Evolutionary conservation across 2,113 vertebrate genomes (phyloP), one percentile per base, ranked within the genome.

Genomic region (Romanogobio albipinnatus): DNA sequence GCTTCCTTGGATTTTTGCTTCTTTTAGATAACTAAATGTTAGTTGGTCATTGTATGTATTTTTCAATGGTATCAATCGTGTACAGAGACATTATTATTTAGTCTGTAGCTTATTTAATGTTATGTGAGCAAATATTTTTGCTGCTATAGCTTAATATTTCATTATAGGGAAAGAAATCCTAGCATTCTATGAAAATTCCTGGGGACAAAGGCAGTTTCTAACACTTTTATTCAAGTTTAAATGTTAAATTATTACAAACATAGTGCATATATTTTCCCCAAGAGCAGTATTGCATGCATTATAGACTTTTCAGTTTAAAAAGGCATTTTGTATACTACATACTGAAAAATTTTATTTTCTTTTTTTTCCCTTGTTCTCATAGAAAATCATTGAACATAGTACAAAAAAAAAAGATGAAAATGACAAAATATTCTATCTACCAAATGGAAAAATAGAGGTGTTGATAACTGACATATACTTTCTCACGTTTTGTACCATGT

Each of bases 151-250:
- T 39, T 39, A 39, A 39, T 39, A 11, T 47, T 39, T 39, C 39
- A 39, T 1, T 5, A 39, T 39, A 2, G 26, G 29, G 1, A 33
- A 39, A 19, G 4, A 39, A 70, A 39, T 36, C 64, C 64, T 68
- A 9, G 29, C 4, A 62, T 62, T 26, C 26, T 3, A 3, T 66
- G 62, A 68, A 53, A 33, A 51, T 19, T 1, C 29, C 13, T 7
- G 19, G 26, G 17, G n/a, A 19, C 74, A 80, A 47, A 47, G 26
- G 14, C 56, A 58, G 39, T 11, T 64, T 64, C 58, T 80, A 49
- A 64, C 43, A 80, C 47, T 22, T 79, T 81, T 59, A 59, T 78
- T 56, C 4, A 66, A 29, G 4, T 68, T 66, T 22, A 81, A 33
- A 80, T 47, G 10, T 39, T 14, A 62, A 79, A 45, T 45, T 45